Conservation (phyloP, 2,797 vertebrate genomes). For the Acipenser ruthenus region DNA sequence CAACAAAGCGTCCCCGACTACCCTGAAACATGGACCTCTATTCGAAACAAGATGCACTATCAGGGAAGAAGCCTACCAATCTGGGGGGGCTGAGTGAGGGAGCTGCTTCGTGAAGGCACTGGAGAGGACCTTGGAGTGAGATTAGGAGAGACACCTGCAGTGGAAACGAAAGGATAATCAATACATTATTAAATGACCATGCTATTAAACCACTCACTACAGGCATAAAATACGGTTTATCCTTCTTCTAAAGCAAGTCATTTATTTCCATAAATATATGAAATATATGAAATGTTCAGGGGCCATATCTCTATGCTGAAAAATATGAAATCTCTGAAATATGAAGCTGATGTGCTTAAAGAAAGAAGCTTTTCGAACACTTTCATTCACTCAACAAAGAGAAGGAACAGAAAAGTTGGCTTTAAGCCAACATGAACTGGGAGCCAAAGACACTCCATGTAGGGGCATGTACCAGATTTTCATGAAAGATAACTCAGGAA, state of each 20-base stretch:
- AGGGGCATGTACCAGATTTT: conserved; percentile 3
- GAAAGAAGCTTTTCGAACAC: too few species aligned
- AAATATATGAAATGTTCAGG: too few species aligned
- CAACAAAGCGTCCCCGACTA: too few species aligned
- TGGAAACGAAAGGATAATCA: neutral
- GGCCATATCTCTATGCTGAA: too few species aligned
- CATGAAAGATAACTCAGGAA: conserved; percentile 14
- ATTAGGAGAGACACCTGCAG: conserved; percentile 59
- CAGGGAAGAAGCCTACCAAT: conserved; percentile 47
- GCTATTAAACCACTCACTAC: too few species aligned
- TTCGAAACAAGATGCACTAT: neutral
- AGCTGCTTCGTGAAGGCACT: conserved; percentile 60
- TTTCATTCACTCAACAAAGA: conserved; percentile 15
- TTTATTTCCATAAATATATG: too few species aligned
- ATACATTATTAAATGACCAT: too few species aligned
- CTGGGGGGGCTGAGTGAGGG: conserved; percentile 52
- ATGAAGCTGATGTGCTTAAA: too few species aligned
- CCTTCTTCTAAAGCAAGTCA: too few species aligned
- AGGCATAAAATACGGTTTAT: too few species aligned
- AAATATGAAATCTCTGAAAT: too few species aligned
- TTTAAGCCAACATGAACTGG: neutral
- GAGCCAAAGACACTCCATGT: neutral
- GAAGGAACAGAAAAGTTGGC: conserved; percentile 16
- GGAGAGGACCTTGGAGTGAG: conserved; percentile 69
- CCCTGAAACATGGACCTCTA: neutral